Base-by-base conservation (phyloP, 1,140 invertebrate genomes). In the Neotoxoptera formosana region DNA sequence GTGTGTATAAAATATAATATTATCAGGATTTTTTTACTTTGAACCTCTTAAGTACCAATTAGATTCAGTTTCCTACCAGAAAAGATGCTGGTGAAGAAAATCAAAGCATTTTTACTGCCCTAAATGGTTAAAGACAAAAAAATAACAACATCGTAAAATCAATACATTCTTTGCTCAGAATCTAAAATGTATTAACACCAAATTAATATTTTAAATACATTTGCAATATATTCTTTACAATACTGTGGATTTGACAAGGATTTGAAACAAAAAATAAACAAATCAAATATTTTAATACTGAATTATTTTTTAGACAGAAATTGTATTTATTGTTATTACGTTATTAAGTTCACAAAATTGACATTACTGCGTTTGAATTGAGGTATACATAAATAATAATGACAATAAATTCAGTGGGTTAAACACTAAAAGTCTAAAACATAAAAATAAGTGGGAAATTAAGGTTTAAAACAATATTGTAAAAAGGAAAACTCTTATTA, bases 291-390 rank as follows among this genome's bases (percentile, higher is more conserved):
- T 89, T 88, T 25, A 89, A 53, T 53, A 89, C 21, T 89, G 87
- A 51, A 53, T 34, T 51, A n/a, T 34, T 89, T 87, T 89, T 36
- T 47, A 30, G 25, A 86, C 41, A 53, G 87, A 89, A 21, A 53
- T 36, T 41, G 21, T 53, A 25, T 89, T 89, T 56, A 89, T 89
- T 87, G 48, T 87, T 48, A 76, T 76, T 76, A 76, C 60, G 14
- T 89, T 89, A 36, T 36, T 56, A 14, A 87, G 21, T 89, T 89
- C 51, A 89, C 51, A 89, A 89, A 89, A 56, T 89, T 56, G 20
- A 53, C 34, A 89, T 36, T 53, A 25, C 34, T 36, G 51, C 14
- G 25, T 89, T 89, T 51, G n/a, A 23, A 7, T 89, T 51, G n/a
- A 23, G 17, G n/a, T 89, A 53, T 89, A 89, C 41, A 30, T 45